Evolutionary conservation across 2,888 invertebrate species (phyloP), one percentile per base, ranked within the genome.

Genomic region (Chrysopilus asiliformis): DNA sequence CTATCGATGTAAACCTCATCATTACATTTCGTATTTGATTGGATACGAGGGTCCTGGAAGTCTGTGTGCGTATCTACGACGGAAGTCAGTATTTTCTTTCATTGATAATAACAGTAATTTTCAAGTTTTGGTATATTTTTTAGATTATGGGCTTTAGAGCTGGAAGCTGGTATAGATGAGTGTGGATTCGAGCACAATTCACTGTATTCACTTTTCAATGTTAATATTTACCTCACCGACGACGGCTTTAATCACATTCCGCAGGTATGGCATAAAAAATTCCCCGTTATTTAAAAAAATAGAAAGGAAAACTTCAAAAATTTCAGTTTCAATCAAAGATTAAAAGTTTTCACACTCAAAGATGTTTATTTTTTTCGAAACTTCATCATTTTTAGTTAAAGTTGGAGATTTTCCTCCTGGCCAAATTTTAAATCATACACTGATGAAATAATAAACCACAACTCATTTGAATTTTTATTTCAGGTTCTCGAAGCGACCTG

Each of bases 31-130:
- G 0, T 76, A 75, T 58, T 58, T 91, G n/a, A 60, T 91, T 4
- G 86, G 84, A 1, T 81, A 90, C 57, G 89, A 93, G 58, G 90
- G 90, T 2, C 74, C 75, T 50, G 86, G 85, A 38, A 85, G 85
- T 46, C 62, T 89, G n/a, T 70, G 83, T 3, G 77, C 81, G 0
- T 83, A 78, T 53, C 64, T 89, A 15, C 71, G 79, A 39, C 75
- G 76, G 50, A 80, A 76, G 76, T 76, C 55, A 59, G 64, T 61
- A 12, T 12, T 5, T 19, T 32, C 27, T 13, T 15, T 14, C 35
- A 8, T 31, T 36, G 28, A 10, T 25, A 15, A 20, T 10, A 18
- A 30, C 22, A 31, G 15, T 25, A 27, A n/a, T 22, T 18, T 43
- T 30, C 30, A 34, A 30, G 29, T 33, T 34, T n/a, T 41, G 17